A percentile compares a stretch with the other conserved stretches of the same genome.
These are phyloP conservation scores for Regulus satrapa DNA, from an alignment of 2,113 vertebrate species.

Conservation along the genomic window DNA sequence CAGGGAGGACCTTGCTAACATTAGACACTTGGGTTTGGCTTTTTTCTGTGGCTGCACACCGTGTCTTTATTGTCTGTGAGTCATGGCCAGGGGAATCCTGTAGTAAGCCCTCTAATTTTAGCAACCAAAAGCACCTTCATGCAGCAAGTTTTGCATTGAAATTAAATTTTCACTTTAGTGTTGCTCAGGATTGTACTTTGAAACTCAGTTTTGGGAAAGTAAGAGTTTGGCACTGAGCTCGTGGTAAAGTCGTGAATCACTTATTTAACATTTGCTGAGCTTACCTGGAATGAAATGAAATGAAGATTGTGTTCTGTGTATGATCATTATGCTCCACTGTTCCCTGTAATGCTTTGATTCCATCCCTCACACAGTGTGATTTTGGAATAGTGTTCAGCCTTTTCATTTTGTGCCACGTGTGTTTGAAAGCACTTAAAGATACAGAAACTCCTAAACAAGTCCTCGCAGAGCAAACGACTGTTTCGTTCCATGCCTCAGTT, in stretches of 20 bases:
- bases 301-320: not conserved
- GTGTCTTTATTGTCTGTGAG: not conserved
- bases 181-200: not conserved
- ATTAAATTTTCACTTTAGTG: not conserved
- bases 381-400: not conserved
- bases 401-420: not conserved
- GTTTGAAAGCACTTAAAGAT: not conserved
- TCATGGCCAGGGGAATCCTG: not conserved
- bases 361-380: not conserved
- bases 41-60: not conserved
- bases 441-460: not conserved
- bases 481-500: not conserved
- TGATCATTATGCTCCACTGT: not conserved
- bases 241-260: not conserved
- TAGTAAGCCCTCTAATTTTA: conserved; percentile 3
- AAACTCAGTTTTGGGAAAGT: not conserved
- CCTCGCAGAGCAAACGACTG: not conserved
- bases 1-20: not conserved
- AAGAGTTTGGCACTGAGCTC: not conserved
- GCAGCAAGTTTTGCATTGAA: conserved; percentile 18
- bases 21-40: not conserved
- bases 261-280: not conserved
- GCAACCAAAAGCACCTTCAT: conserved; percentile 2
- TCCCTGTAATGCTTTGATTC: not conserved
- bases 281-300: not conserved